Conservation (phyloP, 2,888 invertebrate species). For the Conus canariensis region DNA sequence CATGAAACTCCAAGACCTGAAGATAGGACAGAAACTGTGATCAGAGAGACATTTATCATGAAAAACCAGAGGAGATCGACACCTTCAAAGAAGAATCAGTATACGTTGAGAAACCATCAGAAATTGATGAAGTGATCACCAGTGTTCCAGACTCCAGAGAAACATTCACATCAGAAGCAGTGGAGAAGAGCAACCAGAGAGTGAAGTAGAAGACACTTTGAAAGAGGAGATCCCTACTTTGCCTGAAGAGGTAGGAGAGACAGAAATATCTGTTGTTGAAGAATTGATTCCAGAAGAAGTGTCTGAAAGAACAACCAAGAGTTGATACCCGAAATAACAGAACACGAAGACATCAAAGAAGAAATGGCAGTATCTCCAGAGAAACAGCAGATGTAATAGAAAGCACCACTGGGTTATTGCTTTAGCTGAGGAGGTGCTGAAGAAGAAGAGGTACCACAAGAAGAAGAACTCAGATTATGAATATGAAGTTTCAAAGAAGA, state of each 20-base stretch:
- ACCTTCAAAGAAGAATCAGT: neutral
- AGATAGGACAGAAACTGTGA: slow-evolving; percentile 14
- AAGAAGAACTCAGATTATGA: too few species aligned
- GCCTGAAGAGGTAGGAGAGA: neutral
- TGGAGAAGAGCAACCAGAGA: too few species aligned
- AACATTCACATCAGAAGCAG: too few species aligned
- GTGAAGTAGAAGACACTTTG: neutral
- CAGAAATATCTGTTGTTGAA: neutral
- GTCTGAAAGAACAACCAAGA: neutral
- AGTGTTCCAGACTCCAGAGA: too few species aligned
- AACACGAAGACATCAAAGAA: slow-evolving; percentile 30
- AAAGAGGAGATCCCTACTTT: too few species aligned
- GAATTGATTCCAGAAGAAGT: too few species aligned
- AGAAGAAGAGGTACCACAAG: too few species aligned
- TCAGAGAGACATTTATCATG: neutral
- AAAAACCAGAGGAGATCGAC: slow-evolving; percentile 19
- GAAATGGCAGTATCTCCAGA: slow-evolving; percentile 28
- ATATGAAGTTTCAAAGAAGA: too few species aligned
- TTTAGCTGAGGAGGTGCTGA: too few species aligned
- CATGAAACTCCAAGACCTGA: neutral
- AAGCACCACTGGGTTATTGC: neutral
- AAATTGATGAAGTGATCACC: neutral
- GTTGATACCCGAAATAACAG: slow-evolving; percentile 42
- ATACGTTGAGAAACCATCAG: neutral
- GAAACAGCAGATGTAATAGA: slow-evolving; percentile 40